Percentiles rank a stretch among this genome's conserved stretches.
Conservation (phyloP, 2,888 invertebrate species). For the Noctua janthina region DNA sequence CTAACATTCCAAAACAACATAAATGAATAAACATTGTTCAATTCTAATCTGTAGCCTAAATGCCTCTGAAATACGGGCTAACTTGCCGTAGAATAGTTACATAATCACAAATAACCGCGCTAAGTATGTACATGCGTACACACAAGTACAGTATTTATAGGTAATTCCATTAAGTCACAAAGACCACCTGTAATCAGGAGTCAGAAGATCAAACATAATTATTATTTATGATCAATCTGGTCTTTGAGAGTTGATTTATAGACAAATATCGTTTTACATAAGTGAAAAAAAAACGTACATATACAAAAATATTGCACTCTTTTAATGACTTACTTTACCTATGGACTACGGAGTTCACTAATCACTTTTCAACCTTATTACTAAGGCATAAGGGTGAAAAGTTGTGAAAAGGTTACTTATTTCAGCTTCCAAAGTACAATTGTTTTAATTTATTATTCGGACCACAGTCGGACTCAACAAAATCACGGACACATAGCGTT, state of each 20-base stretch:
- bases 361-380: too few relatives aligned
- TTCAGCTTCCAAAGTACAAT: not conserved
- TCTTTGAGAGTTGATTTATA: not conserved
- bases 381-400: too few relatives aligned
- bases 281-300: not conserved
- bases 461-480: not conserved
- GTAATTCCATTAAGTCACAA: not conserved
- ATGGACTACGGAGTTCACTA: not conserved
- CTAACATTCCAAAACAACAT: not conserved
- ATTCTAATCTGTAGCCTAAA: not conserved
- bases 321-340: not conserved
- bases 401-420: not conserved
- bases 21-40: not conserved
- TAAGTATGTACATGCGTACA: not conserved
- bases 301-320: not conserved
- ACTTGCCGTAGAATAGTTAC: not conserved
- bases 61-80: not conserved
- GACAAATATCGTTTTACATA: not conserved
- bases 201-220: slow-evolving; percentile 11
- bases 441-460: not conserved
- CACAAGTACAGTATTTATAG: not conserved
- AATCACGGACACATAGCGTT: not conserved
- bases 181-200: not conserved
- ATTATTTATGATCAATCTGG: slow-evolving; percentile 7
- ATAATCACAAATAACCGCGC: slow-evolving; percentile 1